A percentile compares a stretch with the other conserved stretches of the same genome.
phyloP scores from a whole-genome alignment of 2,797 vertebrate species.

The Bradypus variegatus region DNA sequence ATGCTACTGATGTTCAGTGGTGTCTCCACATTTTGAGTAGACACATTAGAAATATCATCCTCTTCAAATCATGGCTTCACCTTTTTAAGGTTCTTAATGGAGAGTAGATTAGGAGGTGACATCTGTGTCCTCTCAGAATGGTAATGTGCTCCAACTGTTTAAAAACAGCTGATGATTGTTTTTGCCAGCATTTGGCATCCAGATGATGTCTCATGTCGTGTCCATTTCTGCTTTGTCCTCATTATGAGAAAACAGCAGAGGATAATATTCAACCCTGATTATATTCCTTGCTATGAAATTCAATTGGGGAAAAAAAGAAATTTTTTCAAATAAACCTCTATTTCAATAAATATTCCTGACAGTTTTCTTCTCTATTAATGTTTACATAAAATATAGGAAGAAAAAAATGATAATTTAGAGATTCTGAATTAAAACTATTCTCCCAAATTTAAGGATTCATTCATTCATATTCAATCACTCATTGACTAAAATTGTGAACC shows the following conservation, averaged over 20 bases:
- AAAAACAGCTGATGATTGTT: background rate
- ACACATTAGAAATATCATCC: background rate
- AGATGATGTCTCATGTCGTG: background rate
- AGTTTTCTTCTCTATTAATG: background rate
- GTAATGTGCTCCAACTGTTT: background rate
- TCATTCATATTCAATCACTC: background rate
- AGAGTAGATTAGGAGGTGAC: background rate
- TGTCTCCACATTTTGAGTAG: background rate
- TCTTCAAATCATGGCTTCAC: background rate
- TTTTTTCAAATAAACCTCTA: background rate
- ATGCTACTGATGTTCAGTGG: background rate
- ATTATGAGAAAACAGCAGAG: conserved; percentile 1
- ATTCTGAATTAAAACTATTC: background rate
- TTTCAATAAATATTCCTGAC: background rate
- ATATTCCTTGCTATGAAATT: background rate
- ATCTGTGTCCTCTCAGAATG: background rate
- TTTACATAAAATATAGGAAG: background rate
- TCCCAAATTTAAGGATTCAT: background rate
- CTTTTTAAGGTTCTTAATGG: background rate
- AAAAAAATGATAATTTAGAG: background rate
- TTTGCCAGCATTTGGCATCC: background rate
- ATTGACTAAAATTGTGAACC: background rate
- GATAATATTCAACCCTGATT: conserved; percentile 17
- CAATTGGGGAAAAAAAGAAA: background rate
- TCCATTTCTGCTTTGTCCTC: background rate